Evolutionary conservation across 2,113 vertebrate species (phyloP), one percentile per base, ranked within the genome.

Genomic region (Lamprotornis superbus): DNA sequence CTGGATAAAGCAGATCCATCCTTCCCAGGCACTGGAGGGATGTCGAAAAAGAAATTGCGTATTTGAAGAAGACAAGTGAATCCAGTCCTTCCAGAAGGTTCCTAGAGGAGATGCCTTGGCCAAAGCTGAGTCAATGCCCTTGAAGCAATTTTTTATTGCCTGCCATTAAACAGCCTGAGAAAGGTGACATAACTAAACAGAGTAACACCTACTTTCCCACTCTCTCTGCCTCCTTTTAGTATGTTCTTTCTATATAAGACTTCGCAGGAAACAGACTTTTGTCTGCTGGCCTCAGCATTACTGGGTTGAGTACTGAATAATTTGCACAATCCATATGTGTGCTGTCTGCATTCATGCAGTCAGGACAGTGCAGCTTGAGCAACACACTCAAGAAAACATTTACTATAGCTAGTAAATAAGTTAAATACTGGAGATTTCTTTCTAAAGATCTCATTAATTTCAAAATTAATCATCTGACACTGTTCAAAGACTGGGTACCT

Each of bases 291-390:
- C 47, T 70, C 49, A 77, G 63, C 24, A 57, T 27, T 83, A 37
- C 35, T 67, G 23, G 8, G 2, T 42, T 78, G 33, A 74, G 9
- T 39, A 46, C 27, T 20, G 47, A 89, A 55, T 30, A 9, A 21
- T 59, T 63, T 50, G 50, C 2, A 1, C 15, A 74, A 27, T 23
- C 30, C 2, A 0, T 35, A 27, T 11, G 2, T 35, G 46, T 44
- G 14, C 37, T 57, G 40, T 17, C 55, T 71, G 39, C 12, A 12
- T 46, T 90, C 83, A 46, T 50, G n/a, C 52, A 68, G 30, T 13
- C 0, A 3, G 16, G 35, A 67, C 7, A 6, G 19, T 10, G 21
- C 4, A 1, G 3, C 27, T 53, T 86, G n/a, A 73, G 53, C 35
- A 82, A 76, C 19, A 56, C 14, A 85, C 8, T 21, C 21, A 82